Conservation (phyloP, 2,888 invertebrate species). For the Hermodice carunculata region DNA sequence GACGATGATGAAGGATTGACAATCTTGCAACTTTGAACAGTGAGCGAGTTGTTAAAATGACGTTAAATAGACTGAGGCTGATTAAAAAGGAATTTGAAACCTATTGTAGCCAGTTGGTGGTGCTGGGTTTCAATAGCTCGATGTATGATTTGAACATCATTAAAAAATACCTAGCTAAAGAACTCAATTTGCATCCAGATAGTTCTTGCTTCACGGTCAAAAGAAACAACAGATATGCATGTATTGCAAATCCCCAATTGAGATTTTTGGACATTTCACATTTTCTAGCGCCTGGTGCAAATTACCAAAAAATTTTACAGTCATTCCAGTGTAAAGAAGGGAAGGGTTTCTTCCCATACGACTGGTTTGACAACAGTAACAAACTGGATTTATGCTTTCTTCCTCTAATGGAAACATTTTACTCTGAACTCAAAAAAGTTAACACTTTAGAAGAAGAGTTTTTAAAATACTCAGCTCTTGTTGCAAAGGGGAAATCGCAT, state of each 20-base stretch:
- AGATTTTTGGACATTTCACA: slow-evolving; percentile 1
- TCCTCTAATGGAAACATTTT: slow-evolving; percentile 10
- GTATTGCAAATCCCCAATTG: not conserved
- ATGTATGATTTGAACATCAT: not conserved
- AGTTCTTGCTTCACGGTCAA: not conserved
- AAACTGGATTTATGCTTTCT: slow-evolving; percentile 2
- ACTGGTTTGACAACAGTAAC: slow-evolving; percentile 1
- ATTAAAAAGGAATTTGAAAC: not conserved
- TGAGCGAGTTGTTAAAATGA: no score
- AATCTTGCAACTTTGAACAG: no score
- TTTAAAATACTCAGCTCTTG: not conserved
- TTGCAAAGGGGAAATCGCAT: not conserved
- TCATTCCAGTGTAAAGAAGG: not conserved
- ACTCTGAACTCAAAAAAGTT: not conserved
- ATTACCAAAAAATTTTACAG: slow-evolving; percentile 1
- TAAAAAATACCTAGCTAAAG: not conserved
- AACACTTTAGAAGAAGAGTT: not conserved
- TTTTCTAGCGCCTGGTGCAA: not conserved
- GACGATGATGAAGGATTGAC: no score
- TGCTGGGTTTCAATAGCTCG: not conserved
- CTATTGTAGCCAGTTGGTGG: not conserved
- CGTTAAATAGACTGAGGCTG: no score
- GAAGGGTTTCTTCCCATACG: slow-evolving; percentile 12
- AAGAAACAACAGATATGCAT: not conserved
- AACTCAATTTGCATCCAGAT: not conserved